phyloP scores from a whole-genome alignment of 2,888 invertebrate species.

The Platypus cylindrus region DNA sequence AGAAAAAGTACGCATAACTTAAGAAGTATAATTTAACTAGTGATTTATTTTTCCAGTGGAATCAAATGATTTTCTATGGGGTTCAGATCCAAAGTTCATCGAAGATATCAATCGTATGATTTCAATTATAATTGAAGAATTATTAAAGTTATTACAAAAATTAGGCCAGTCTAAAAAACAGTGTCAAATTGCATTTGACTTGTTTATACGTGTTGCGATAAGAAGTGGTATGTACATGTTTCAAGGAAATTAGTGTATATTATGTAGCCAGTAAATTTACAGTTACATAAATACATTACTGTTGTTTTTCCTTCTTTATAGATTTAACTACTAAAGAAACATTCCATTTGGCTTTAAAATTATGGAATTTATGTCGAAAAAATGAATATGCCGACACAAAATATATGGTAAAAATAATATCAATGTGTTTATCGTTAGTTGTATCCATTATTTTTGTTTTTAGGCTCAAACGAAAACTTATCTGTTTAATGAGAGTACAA shows the following conservation, averaged over 20 bases:
- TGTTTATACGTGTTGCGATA: slow-evolving; percentile 54
- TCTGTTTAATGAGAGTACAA: slow-evolving; percentile 16
- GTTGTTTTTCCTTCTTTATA: slow-evolving; percentile 4
- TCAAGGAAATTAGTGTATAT: background rate
- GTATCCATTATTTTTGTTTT: slow-evolving; percentile 14
- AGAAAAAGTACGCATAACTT: slow-evolving; percentile 7
- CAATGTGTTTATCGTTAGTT: background rate
- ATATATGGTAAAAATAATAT: slow-evolving; percentile 26
- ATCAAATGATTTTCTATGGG: slow-evolving; percentile 87
- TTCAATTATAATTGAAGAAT: slow-evolving; percentile 62
- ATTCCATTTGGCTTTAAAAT: slow-evolving; percentile 54
- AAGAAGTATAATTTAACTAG: slow-evolving; percentile 5
- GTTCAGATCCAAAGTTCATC: slow-evolving; percentile 77
- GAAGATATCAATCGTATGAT: slow-evolving; percentile 66
- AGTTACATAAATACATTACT: background rate
- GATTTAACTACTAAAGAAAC: slow-evolving; percentile 24
- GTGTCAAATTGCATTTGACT: slow-evolving; percentile 58
- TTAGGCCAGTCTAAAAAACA: slow-evolving; percentile 51
- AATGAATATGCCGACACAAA: slow-evolving; percentile 32
- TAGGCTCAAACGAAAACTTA: slow-evolving; percentile 22
- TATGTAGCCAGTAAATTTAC: slow-evolving; percentile 13
- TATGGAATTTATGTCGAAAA: slow-evolving; percentile 72
- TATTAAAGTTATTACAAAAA: slow-evolving; percentile 54
- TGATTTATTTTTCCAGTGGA: slow-evolving; percentile 48
- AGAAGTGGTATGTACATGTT: slow-evolving; percentile 45